Percentiles rank a stretch among this genome's conserved stretches.
Evolutionary conservation across 2,797 vertebrate species (phyloP).

Genomic region (Arrhamphus sclerolepis): DNA sequence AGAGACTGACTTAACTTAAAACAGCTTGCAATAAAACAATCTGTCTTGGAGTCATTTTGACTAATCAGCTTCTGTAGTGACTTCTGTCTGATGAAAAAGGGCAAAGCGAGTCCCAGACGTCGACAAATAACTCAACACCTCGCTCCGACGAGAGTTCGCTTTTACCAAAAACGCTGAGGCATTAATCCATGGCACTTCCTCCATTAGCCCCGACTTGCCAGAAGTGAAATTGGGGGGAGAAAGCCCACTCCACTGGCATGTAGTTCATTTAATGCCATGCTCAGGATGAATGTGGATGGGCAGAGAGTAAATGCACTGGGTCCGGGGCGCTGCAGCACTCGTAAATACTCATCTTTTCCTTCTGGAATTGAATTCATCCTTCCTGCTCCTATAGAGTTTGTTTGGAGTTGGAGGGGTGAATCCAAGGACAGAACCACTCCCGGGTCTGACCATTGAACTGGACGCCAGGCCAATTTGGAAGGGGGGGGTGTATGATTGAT

Average conservation of each 20-base stretch:
- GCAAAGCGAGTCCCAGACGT: constrained; percentile 42
- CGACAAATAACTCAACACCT: constrained; percentile 51
- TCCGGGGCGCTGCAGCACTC: constrained; percentile 50
- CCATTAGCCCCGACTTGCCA: constrained; percentile 58
- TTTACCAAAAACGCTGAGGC: constrained; percentile 46
- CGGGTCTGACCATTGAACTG: constrained; percentile 31
- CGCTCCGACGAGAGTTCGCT: constrained; percentile 35
- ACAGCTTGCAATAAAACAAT: constrained; percentile 33
- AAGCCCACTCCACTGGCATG: constrained; percentile 33
- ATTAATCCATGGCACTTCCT: constrained; percentile 52
- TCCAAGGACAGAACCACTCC: constrained; percentile 50
- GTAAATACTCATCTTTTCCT: constrained; percentile 59
- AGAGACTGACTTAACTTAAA: constrained; percentile 26
- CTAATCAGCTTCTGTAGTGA: constrained; percentile 51
- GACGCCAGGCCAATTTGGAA: constrained; percentile 21
- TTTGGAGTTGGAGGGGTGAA: constrained; percentile 29
- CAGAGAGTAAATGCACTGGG: constrained; percentile 52
- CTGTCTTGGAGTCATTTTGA: constrained; percentile 33
- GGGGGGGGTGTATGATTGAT: constrained; percentile 49
- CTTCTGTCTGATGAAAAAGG: constrained; percentile 39
- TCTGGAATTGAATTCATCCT: constrained; percentile 32
- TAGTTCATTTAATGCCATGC: constrained; percentile 55
- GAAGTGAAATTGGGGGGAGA: constrained; percentile 38
- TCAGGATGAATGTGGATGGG: constrained; percentile 43
- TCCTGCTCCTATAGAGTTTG: constrained; percentile 12